Conservation (phyloP, 2,113 vertebrate genomes). For the Bubo blakistoni region DNA sequence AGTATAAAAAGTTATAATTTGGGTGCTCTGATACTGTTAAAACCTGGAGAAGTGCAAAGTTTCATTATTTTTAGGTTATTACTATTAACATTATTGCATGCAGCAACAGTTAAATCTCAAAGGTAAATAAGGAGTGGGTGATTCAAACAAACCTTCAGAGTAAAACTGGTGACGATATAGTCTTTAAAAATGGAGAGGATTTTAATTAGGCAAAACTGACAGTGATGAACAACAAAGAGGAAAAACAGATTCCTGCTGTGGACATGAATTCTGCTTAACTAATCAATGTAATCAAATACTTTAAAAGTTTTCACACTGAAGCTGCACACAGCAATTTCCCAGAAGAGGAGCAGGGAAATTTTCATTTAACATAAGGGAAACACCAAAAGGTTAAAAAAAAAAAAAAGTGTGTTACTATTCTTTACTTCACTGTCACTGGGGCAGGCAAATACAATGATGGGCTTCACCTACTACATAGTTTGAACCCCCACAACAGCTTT, state of each 20-base stretch:
- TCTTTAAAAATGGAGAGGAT: neutral
- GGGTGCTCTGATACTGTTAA: neutral
- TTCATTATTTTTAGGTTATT: neutral
- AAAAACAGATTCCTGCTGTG: neutral
- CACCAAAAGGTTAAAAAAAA: neutral
- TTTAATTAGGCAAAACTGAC: constrained; percentile 5
- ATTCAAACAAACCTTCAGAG: neutral
- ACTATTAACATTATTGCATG: neutral
- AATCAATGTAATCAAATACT: neutral
- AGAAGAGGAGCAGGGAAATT: neutral
- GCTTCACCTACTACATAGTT: neutral
- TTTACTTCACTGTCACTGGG: neutral
- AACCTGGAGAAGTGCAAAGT: neutral
- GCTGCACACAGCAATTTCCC: neutral
- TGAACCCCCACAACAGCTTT: neutral
- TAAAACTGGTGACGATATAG: neutral
- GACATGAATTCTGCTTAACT: neutral
- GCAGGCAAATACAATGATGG: neutral
- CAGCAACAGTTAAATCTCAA: neutral
- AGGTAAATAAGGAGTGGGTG: neutral
- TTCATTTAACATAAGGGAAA: neutral
- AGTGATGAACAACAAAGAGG: neutral
- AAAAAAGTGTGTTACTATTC: neutral
- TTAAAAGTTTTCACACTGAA: neutral
- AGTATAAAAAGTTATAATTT: neutral